Percentiles rank a stretch among this genome's conserved stretches.
These are phyloP conservation scores for Phyllostomus discolor DNA, from an alignment of 2,113 vertebrate species.

Conservation along the genomic window DNA sequence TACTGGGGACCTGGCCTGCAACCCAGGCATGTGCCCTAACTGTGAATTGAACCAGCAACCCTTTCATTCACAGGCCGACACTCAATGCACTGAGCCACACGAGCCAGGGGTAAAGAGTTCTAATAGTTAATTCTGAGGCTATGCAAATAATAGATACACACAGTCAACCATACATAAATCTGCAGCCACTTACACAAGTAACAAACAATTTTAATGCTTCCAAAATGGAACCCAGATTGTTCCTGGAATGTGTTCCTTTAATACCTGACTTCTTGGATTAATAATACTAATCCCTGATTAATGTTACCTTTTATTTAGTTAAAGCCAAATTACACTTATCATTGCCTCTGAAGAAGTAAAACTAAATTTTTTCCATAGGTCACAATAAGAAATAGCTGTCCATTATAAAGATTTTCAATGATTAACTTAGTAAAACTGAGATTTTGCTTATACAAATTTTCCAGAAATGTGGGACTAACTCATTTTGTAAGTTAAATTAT, in stretches of 20 bases:
- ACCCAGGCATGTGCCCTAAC: too few species aligned
- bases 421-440: slow-evolving; percentile 4
- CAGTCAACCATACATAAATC: neutral
- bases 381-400: neutral
- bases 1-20: too few species aligned
- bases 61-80: too few species aligned
- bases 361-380: neutral
- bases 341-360: slow-evolving; percentile 20
- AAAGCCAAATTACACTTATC: slow-evolving; percentile 14
- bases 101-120: neutral
- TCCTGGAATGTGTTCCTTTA: neutral
- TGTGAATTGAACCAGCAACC: too few species aligned
- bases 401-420: neutral
- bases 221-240: slow-evolving; percentile 34
- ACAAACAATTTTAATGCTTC: slow-evolving; percentile 24
- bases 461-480: neutral
- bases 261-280: neutral
- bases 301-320: slow-evolving; percentile 10
- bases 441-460: neutral
- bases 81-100: too few species aligned
- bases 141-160: neutral
- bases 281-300: neutral
- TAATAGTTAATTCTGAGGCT: neutral
- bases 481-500: slow-evolving; percentile 36
- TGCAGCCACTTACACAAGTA: neutral